Percentiles rank a stretch among this genome's conserved stretches.
These are phyloP conservation scores for Grammomys surdaster DNA, from an alignment of 2,113 vertebrate species.

Conservation along the genomic window DNA sequence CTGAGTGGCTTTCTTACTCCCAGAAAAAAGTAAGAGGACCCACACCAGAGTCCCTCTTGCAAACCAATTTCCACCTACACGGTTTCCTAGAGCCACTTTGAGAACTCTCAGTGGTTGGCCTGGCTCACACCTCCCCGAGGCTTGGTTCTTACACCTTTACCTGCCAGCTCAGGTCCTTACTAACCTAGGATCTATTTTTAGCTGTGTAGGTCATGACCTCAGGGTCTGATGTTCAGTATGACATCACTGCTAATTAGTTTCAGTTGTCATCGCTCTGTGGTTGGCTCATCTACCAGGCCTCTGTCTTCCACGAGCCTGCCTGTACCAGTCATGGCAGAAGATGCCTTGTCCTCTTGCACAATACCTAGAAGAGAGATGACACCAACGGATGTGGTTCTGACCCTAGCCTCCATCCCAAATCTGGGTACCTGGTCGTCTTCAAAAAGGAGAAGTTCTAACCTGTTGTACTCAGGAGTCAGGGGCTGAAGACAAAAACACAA, in stretches of 20 bases:
- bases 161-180: not conserved
- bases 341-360: not conserved
- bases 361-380: not conserved
- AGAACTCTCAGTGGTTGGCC: not conserved
- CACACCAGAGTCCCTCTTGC: not conserved
- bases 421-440: not conserved
- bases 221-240: constrained; percentile 25
- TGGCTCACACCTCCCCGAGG: not conserved
- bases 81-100: not conserved
- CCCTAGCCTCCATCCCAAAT: no score
- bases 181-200: constrained; percentile 68
- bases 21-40: not conserved
- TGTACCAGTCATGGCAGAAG: not conserved
- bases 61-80: constrained; percentile 1
- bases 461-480: not conserved
- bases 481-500: not conserved
- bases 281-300: not conserved
- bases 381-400: not conserved
- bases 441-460: not conserved
- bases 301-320: constrained; percentile 6
- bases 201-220: constrained; percentile 32
- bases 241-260: constrained; percentile 38
- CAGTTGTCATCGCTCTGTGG: constrained; percentile 30
- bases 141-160: not conserved
- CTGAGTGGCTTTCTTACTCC: not conserved